These are phyloP conservation scores for Netelia inedita DNA, from an alignment of 2,888 invertebrate species.

Conservation along the genomic window DNA sequence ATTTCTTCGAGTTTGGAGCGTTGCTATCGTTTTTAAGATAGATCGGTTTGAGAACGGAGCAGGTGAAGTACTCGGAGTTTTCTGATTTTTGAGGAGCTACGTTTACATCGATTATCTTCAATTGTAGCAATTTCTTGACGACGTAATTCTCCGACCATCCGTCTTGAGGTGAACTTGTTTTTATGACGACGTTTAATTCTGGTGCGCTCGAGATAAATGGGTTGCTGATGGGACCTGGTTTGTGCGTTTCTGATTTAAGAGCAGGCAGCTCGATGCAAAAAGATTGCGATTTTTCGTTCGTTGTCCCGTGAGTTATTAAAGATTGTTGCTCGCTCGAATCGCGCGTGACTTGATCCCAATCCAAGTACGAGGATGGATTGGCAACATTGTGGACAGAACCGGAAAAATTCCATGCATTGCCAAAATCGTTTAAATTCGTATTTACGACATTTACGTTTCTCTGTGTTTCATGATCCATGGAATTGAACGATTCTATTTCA, in stretches of 20 bases:
- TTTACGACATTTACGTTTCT: slow-evolving; percentile 23
- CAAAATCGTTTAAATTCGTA: slow-evolving; percentile 45
- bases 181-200: slow-evolving; percentile 85
- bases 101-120: slow-evolving; percentile 85
- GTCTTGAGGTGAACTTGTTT: slow-evolving; percentile 82
- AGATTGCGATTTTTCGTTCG: slow-evolving; percentile 76
- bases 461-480: slow-evolving; percentile 45
- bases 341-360: slow-evolving; percentile 79
- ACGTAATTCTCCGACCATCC: slow-evolving; percentile 85
- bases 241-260: slow-evolving; percentile 79
- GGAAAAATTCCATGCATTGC: slow-evolving; percentile 57
- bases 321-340: slow-evolving; percentile 79
- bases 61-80: slow-evolving; percentile 86
- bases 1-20: slow-evolving; percentile 78
- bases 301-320: slow-evolving; percentile 75
- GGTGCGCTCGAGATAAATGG: slow-evolving; percentile 81
- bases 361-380: slow-evolving; percentile 73
- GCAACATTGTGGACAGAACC: slow-evolving; percentile 50
- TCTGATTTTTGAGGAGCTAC: slow-evolving; percentile 83
- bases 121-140: slow-evolving; percentile 85
- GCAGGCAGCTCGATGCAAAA: slow-evolving; percentile 80
- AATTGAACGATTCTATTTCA: slow-evolving; percentile 32
- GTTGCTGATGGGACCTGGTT: slow-evolving; percentile 79
- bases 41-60: slow-evolving; percentile 85
- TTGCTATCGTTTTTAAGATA: slow-evolving; percentile 80